phyloP scores from a whole-genome alignment of 1,140 invertebrate genomes.

The Achroia grisella region DNA sequence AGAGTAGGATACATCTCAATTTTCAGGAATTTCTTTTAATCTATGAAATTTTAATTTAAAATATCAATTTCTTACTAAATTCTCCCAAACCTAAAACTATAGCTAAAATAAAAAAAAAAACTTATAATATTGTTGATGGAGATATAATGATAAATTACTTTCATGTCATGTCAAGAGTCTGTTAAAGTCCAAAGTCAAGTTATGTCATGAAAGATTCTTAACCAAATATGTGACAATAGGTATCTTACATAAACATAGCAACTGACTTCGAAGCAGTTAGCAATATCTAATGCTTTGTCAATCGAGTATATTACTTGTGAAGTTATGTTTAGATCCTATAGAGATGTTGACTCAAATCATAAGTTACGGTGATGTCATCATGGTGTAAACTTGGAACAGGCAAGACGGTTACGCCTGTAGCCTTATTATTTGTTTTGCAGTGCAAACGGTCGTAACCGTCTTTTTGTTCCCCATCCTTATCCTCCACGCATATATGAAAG shows the following conservation, averaged over 20 bases:
- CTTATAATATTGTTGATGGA: too few relatives aligned
- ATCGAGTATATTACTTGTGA: conserved; percentile 24
- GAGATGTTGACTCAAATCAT: conserved; percentile 53
- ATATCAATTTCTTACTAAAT: too few relatives aligned
- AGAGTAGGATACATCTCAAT: background rate
- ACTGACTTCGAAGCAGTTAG: conserved; percentile 36
- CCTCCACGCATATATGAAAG: conserved; percentile 22
- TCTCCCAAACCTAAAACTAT: too few relatives aligned
- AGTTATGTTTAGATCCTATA: conserved; percentile 6
- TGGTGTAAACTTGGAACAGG: conserved; percentile 24
- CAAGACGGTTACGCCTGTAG: conserved; percentile 46
- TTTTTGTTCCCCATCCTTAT: conserved; percentile 47
- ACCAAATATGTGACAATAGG: too few relatives aligned
- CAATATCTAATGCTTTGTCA: conserved; percentile 15
- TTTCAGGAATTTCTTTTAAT: too few relatives aligned
- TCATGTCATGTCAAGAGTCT: too few relatives aligned
- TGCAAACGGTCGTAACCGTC: conserved; percentile 58
- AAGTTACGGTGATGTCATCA: conserved; percentile 64
- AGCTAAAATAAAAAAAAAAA: too few relatives aligned
- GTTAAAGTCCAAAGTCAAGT: too few relatives aligned
- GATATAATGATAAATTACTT: too few relatives aligned
- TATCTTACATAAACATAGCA: conserved; percentile 25
- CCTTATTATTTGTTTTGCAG: conserved; percentile 63
- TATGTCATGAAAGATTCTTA: too few relatives aligned
- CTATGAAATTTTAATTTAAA: too few relatives aligned